phyloP scores from a whole-genome alignment of 2,888 invertebrate species.

The Teinopalpus imperialis region DNA sequence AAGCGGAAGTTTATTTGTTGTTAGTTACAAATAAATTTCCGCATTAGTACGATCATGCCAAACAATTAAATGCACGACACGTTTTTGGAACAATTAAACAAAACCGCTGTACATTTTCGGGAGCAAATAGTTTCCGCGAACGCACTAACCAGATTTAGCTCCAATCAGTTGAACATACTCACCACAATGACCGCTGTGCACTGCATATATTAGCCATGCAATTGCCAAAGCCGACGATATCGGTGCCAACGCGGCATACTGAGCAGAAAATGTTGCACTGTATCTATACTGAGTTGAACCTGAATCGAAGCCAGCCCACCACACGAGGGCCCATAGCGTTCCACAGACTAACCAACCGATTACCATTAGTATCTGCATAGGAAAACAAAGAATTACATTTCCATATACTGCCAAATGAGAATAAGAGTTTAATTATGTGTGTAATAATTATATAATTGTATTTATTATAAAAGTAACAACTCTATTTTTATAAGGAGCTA shows the following conservation, averaged over 20 bases:
- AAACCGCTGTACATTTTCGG: slow-evolving; percentile 17
- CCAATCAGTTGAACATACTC: slow-evolving; percentile 31
- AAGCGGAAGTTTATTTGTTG: too few relatives aligned
- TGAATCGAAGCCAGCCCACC: slow-evolving; percentile 83
- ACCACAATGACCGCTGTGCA: slow-evolving; percentile 80
- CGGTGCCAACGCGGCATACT: slow-evolving; percentile 85
- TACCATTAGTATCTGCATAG: slow-evolving; percentile 64
- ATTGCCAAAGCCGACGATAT: slow-evolving; percentile 82
- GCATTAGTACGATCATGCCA: too few relatives aligned
- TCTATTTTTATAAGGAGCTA: too few relatives aligned
- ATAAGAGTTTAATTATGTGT: too few relatives aligned
- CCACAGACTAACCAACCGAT: slow-evolving; percentile 80
- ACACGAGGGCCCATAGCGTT: slow-evolving; percentile 72
- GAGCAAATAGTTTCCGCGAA: slow-evolving; percentile 10
- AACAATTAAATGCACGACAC: neutral
- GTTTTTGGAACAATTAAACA: slow-evolving; percentile 5
- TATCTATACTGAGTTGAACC: slow-evolving; percentile 83
- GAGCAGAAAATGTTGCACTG: slow-evolving; percentile 81
- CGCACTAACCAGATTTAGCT: slow-evolving; percentile 18
- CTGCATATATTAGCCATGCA: slow-evolving; percentile 85
- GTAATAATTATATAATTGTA: too few relatives aligned
- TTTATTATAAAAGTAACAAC: too few relatives aligned
- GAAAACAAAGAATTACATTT: slow-evolving; percentile 12
- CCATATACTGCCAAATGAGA: too few relatives aligned
- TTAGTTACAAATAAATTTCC: too few relatives aligned